These are phyloP conservation scores for Acanthaster planci DNA, from an alignment of 35 echinoderm and acorn worm species.

Conservation along the genomic window DNA sequence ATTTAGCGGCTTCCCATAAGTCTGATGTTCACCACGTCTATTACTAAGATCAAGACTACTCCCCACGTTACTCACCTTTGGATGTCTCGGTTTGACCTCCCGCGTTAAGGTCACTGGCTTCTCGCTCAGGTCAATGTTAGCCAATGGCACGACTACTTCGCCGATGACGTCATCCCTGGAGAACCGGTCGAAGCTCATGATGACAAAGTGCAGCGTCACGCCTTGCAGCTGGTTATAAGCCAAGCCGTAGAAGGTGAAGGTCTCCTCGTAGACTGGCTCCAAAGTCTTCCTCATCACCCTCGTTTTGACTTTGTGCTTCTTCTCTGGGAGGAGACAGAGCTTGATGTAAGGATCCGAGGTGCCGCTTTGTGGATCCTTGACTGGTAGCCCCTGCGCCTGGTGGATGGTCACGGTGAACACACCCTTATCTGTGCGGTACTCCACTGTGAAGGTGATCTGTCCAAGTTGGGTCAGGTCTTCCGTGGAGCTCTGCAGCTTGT, in stretches of 20 bases:
- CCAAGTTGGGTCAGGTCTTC: conserved; percentile 64
- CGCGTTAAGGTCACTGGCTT: conserved; percentile 70
- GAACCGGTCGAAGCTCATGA: conserved; percentile 99
- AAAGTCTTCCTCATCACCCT: conserved; percentile 89
- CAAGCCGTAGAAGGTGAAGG: conserved; percentile 96
- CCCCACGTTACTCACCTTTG: conserved; percentile 71
- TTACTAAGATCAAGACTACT: no score
- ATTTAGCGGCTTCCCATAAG: no score
- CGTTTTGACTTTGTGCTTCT: conserved; percentile 99
- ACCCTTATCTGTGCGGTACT: conserved; percentile 82
- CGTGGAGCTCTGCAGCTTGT: conserved; percentile 49
- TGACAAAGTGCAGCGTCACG: conserved; percentile 95
- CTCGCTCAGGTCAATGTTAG: conserved; percentile 91
- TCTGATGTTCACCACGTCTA: no score
- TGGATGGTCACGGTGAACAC: conserved; percentile 97
- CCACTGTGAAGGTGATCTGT: conserved; percentile 79
- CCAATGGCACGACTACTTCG: conserved; percentile 93
- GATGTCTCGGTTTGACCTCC: conserved; percentile 90
- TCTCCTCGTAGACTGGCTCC: conserved; percentile 97
- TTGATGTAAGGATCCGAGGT: conserved; percentile 97
- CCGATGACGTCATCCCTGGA: conserved; percentile 96
- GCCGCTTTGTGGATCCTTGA: conserved; percentile 76
- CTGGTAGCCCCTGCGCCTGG: conserved; percentile 74
- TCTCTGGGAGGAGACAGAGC: conserved; percentile 94
- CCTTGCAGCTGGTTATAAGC: conserved; percentile 98